Evolutionary conservation across 2,113 vertebrate species (phyloP).

Genomic region (Macquaria australasica): DNA sequence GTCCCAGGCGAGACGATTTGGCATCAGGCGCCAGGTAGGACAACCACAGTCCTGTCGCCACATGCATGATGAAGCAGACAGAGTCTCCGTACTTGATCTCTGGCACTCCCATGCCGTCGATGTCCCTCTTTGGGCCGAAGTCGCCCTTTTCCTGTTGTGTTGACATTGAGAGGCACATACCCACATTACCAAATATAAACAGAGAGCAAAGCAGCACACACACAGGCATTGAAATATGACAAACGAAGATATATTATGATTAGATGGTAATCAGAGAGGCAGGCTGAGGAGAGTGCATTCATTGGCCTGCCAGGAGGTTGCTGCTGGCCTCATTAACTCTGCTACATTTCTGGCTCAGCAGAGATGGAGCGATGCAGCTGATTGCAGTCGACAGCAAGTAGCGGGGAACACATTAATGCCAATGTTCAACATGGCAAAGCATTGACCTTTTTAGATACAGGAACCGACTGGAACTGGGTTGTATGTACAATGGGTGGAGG

Average conservation of each 20-base stretch:
- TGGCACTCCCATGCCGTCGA: slow-evolving; percentile 95
- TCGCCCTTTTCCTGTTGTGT: slow-evolving; percentile 92
- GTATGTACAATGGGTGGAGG: background rate
- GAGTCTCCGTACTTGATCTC: slow-evolving; percentile 98
- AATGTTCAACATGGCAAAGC: slow-evolving; percentile 45
- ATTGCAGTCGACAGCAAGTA: slow-evolving; percentile 56
- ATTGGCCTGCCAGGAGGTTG: slow-evolving; percentile 44
- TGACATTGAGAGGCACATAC: slow-evolving; percentile 18
- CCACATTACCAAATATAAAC: slow-evolving; percentile 1
- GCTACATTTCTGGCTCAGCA: slow-evolving; percentile 45
- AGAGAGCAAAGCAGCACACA: background rate
- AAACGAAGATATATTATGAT: slow-evolving; percentile 49
- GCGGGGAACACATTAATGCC: slow-evolving; percentile 52
- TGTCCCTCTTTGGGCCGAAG: slow-evolving; percentile 90
- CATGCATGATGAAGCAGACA: slow-evolving; percentile 93
- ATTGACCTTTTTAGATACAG: slow-evolving; percentile 52
- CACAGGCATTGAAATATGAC: slow-evolving; percentile 7
- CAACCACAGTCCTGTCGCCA: slow-evolving; percentile 93
- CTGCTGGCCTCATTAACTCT: slow-evolving; percentile 63
- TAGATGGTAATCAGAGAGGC: slow-evolving; percentile 47
- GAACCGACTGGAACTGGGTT: slow-evolving; percentile 5
- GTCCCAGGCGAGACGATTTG: slow-evolving; percentile 94
- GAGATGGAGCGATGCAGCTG: slow-evolving; percentile 55
- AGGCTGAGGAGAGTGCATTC: slow-evolving; percentile 21
- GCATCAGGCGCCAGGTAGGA: slow-evolving; percentile 95